Conservation (phyloP, 2,113 vertebrate genomes). For the Istiophorus platypterus region DNA sequence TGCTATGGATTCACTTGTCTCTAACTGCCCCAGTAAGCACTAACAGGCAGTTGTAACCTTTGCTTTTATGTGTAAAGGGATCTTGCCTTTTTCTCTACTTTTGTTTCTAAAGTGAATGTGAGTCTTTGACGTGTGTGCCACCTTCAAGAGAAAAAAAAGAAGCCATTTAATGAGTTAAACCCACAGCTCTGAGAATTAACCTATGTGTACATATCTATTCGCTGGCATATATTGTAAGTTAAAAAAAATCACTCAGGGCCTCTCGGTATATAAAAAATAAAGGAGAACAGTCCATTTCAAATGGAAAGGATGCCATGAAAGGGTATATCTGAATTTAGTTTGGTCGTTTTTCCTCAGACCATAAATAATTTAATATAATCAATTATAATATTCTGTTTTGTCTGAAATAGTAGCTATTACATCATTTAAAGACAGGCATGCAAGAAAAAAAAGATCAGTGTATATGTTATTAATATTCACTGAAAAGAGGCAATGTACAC, state of each 20-base stretch:
- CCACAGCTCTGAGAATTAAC: conserved; percentile 88
- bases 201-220: conserved; percentile 88
- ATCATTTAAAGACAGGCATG: conserved; percentile 87
- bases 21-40: conserved; percentile 81
- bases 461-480: conserved; percentile 79
- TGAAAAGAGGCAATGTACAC: conserved; percentile 82
- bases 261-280: conserved; percentile 84
- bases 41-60: conserved; percentile 82
- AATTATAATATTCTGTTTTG: conserved; percentile 84
- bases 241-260: conserved; percentile 87
- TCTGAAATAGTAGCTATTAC: conserved; percentile 83
- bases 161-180: conserved; percentile 88
- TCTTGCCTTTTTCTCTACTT: conserved; percentile 80
- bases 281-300: conserved; percentile 84
- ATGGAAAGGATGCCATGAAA: conserved; percentile 84
- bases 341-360: conserved; percentile 86
- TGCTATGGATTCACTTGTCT: conserved; percentile 69
- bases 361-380: conserved; percentile 85
- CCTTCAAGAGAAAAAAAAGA: conserved; percentile 82
- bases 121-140: conserved; percentile 84
- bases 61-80: conserved; percentile 79
- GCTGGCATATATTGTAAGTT: conserved; percentile 88
- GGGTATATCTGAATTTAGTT: conserved; percentile 82
- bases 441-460: conserved; percentile 77
- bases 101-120: conserved; percentile 80